phyloP scores from a whole-genome alignment of 1,140 invertebrate genomes.

The Stegodyphus mimosarum region DNA sequence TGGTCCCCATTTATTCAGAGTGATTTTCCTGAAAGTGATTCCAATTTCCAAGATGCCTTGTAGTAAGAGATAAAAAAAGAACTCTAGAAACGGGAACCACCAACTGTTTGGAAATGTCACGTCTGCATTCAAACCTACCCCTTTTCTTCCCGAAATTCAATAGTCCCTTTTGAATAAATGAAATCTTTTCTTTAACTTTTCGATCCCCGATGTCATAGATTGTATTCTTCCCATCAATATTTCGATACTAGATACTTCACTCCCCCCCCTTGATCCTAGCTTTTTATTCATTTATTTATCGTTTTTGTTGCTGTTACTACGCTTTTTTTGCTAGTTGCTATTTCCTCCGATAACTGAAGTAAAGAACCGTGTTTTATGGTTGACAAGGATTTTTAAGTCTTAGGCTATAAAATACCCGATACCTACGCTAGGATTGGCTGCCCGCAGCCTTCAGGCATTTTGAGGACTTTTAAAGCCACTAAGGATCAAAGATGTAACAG shows the following conservation, averaged over 20 bases:
- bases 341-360: constrained; percentile 24
- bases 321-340: not conserved
- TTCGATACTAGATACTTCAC: constrained; percentile 36
- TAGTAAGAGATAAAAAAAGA: too few relatives aligned
- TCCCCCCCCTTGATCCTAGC: too few relatives aligned
- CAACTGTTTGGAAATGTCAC: too few relatives aligned
- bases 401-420: constrained; percentile 4
- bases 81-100: too few relatives aligned
- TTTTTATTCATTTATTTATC: not conserved
- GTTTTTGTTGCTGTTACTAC: not conserved
- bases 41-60: too few relatives aligned
- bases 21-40: too few relatives aligned
- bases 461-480: not conserved
- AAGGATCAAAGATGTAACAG: not conserved
- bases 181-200: constrained; percentile 21
- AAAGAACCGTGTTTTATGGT: constrained; percentile 33
- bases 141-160: constrained; percentile 4
- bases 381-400: constrained; percentile 36
- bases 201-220: not conserved
- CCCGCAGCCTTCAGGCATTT: too few relatives aligned
- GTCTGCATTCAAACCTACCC: too few relatives aligned
- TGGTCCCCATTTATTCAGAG: too few relatives aligned
- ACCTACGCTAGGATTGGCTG: not conserved
- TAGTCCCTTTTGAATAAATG: constrained; percentile 16
- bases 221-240: constrained; percentile 35